A percentile compares a stretch with the other conserved stretches of the same genome.
phyloP scores from a whole-genome alignment of 2,888 invertebrate species.

The Monoplex corrugatus region DNA sequence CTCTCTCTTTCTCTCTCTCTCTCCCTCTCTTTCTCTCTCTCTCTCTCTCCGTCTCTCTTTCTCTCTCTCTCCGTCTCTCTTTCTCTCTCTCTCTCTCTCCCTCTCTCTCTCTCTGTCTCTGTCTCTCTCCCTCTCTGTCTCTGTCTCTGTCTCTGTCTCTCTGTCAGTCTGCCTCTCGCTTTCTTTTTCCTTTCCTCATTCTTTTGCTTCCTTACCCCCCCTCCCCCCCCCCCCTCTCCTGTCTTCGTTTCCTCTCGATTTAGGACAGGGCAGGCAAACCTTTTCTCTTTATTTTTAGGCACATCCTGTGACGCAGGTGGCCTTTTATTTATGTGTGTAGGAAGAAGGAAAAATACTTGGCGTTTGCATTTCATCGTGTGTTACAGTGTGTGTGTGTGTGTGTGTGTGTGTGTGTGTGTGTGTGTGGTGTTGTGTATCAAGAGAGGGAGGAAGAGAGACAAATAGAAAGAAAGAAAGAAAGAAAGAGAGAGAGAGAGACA shows the following conservation, averaged over 20 bases:
- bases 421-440: too few relatives aligned
- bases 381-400: background rate
- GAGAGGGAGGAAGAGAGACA: too few relatives aligned
- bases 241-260: background rate
- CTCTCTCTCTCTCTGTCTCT: background rate
- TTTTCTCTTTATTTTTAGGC: too few relatives aligned
- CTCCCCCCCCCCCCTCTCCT: background rate
- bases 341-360: too few relatives aligned
- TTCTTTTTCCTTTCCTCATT: background rate
- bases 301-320: too few relatives aligned
- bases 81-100: background rate
- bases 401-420: constrained; percentile 14
- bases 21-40: constrained; percentile 1
- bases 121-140: background rate
- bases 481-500: constrained; percentile 6
- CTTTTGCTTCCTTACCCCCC: background rate
- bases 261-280: background rate
- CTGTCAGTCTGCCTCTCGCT: background rate
- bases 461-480: background rate
- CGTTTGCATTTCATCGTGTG: background rate
- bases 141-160: background rate
- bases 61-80: background rate
- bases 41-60: background rate
- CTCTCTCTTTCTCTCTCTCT: background rate
- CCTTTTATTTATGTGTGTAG: too few relatives aligned